Percentiles rank a stretch among this genome's conserved stretches.
These are phyloP conservation scores for Drosophila anceps DNA, from an alignment of 2,888 invertebrate genomes.

Conservation along the genomic window DNA sequence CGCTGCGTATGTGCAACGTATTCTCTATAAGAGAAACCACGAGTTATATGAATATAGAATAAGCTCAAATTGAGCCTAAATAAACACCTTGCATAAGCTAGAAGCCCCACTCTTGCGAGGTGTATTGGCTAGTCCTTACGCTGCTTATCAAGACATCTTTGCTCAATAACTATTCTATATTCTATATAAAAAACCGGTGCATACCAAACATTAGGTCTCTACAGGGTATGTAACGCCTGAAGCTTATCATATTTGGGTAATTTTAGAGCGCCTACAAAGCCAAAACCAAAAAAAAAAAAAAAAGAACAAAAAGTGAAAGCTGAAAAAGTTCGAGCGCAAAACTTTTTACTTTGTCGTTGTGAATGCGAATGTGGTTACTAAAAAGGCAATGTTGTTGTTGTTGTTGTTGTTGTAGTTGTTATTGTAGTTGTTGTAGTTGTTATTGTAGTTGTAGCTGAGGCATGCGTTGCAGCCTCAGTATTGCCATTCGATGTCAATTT, in stretches of 20 bases:
- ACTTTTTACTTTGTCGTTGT: constrained; percentile 73
- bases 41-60: neutral
- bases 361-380: constrained; percentile 56
- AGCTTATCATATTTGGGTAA: constrained; percentile 62
- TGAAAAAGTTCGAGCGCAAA: constrained; percentile 40
- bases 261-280: constrained; percentile 25
- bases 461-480: constrained; percentile 54
- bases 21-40: neutral
- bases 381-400: constrained; percentile 14
- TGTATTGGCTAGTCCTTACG: too few relatives aligned
- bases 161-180: too few relatives aligned
- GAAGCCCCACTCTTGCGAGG: too few relatives aligned
- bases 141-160: too few relatives aligned
- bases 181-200: too few relatives aligned
- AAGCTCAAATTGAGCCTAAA: too few relatives aligned
- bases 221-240: constrained; percentile 31
- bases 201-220: neutral
- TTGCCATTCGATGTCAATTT: constrained; percentile 79
- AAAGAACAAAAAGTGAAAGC: neutral
- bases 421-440: too few relatives aligned
- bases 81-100: too few relatives aligned
- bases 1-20: neutral
- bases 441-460: constrained; percentile 9
- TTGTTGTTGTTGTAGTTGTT: constrained; percentile 10
- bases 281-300: constrained; percentile 1